phyloP scores from a whole-genome alignment of 2,888 invertebrate genomes.

The Pammene fasciana region DNA sequence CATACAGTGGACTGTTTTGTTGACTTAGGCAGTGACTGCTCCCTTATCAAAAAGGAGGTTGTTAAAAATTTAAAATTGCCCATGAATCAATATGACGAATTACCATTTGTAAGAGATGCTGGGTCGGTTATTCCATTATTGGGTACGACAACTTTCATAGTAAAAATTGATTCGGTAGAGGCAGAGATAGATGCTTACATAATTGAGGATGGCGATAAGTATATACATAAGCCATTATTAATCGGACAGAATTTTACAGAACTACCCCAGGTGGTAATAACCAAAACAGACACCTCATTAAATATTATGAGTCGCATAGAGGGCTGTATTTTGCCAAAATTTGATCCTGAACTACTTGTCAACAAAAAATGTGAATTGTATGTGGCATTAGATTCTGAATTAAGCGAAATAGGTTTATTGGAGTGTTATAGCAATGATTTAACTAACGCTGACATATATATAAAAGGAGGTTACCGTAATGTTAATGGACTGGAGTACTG shows the following conservation, averaged over 20 bases:
- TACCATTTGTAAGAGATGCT: not conserved
- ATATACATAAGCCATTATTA: conserved; percentile 12
- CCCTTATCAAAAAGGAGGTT: conserved; percentile 7
- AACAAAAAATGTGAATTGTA: conserved; percentile 12
- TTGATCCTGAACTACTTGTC: not conserved
- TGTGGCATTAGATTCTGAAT: too few species aligned
- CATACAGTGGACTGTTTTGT: too few species aligned
- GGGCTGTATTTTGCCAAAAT: conserved; percentile 7
- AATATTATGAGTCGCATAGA: too few species aligned
- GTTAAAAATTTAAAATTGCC: conserved; percentile 5
- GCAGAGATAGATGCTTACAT: conserved; percentile 4
- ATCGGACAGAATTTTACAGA: conserved; percentile 15
- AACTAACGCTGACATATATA: too few species aligned
- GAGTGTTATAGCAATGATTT: too few species aligned
- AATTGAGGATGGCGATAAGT: not conserved
- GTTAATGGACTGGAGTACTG: too few species aligned
- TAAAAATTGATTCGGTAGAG: conserved; percentile 8
- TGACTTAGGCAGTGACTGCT: conserved; percentile 30
- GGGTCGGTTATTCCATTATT: too few species aligned
- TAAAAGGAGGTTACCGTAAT: too few species aligned
- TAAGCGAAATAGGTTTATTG: too few species aligned
- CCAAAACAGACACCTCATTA: too few species aligned
- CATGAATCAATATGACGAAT: not conserved
- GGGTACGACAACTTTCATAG: not conserved
- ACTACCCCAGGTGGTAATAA: conserved; percentile 15